Evolutionary conservation across 2,888 invertebrate genomes (phyloP), one percentile per base, ranked within the genome.

Genomic region (Cantharis rustica): DNA sequence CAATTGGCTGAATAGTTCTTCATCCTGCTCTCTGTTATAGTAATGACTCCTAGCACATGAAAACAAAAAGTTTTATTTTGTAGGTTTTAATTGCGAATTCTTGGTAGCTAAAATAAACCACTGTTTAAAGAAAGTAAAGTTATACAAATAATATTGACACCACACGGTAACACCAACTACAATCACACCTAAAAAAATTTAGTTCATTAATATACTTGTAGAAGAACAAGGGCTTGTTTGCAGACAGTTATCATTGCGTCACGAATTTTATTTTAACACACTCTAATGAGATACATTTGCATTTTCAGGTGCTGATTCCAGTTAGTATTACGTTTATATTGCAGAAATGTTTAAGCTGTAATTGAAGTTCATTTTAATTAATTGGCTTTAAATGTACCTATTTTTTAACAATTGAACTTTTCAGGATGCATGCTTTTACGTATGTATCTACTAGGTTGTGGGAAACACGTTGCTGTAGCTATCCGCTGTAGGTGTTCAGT

Each of bases 171-270:
- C 77, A 79, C 73, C 64, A 61, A 71, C 71, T 66, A 74, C 68
- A 70, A 16, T 69, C 61, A 70, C 71, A 76, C 68, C 70, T 16
- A 70, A 47, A 31, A 47, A 17, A 23, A 20, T 66, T 20, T 5
- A 5, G 20, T n/a, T 23, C 17, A 66, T 17, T 23, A 66, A 47
- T 69, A 68, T 73, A 73, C 31, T n/a, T 66, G 61, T 73, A 68
- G 71, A 73, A 66, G 71, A 47, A 66, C 64, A 76, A 79, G 83
- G 84, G 84, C 85, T 86, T 85, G 84, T 86, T 86, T 84, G 84
- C 84, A 85, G 85, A 83, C 82, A 66, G 75, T 78, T 79, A 78
- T 83, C 86, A 86, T 86, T 86, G 85, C 86, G 85, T 86, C 85
- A 84, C 81, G 86, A 86, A 85, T 84, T 81, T 71, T 63, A 73